phyloP scores from a whole-genome alignment of 2,113 vertebrate species.

The Ceyx cyanopectus region DNA sequence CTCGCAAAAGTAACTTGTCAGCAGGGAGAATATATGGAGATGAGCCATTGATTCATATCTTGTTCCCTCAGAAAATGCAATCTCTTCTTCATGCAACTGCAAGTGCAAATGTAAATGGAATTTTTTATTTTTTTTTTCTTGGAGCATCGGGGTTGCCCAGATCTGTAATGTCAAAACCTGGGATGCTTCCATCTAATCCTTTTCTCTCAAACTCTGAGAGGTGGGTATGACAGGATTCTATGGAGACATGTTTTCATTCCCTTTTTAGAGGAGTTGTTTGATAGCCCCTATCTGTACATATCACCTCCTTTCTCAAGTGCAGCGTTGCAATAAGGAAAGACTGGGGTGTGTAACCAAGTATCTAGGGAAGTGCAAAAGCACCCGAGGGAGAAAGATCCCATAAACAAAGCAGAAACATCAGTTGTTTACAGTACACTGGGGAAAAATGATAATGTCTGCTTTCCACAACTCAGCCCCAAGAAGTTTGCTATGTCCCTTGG shows the following conservation, averaged over 20 bases:
- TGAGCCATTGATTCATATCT: not conserved
- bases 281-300: not conserved
- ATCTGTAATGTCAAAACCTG: not conserved
- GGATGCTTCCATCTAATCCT: not conserved
- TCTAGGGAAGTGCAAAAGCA: not conserved
- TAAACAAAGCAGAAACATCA: not conserved
- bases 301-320: not conserved
- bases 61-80: not conserved
- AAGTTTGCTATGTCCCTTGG: not conserved
- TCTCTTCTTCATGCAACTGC: not conserved
- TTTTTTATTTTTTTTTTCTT: not conserved
- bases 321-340: not conserved
- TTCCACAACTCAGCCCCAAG: not conserved
- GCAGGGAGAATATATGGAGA: not conserved
- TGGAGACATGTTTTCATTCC: not conserved
- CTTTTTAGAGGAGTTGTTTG: not conserved
- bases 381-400: not conserved
- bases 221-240: constrained; percentile 11
- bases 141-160: not conserved
- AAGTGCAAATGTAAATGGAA: not conserved
- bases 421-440: not conserved
- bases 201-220: not conserved
- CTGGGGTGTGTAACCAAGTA: not conserved
- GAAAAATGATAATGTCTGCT: not conserved
- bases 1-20: not conserved